These are phyloP conservation scores for Anastrepha obliqua DNA, from an alignment of 1,140 invertebrate species.

Conservation along the genomic window DNA sequence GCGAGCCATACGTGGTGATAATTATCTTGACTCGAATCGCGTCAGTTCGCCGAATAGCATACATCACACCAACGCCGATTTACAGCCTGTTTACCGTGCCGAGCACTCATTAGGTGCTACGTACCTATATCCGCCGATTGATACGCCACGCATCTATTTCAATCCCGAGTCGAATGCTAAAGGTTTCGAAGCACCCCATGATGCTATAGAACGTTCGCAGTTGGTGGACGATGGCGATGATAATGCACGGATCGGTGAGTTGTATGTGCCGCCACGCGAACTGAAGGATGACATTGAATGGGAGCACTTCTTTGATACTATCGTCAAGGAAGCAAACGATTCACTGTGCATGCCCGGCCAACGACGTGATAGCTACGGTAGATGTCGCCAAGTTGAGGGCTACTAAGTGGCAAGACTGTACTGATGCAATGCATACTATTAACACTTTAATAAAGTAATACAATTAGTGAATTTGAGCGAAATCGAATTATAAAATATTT, in stretches of 20 bases:
- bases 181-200: neutral
- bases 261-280: constrained; percentile 51
- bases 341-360: constrained; percentile 79
- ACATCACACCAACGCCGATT: neutral
- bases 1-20: constrained; percentile 66
- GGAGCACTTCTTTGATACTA: constrained; percentile 57
- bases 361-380: constrained; percentile 76
- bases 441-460: constrained; percentile 15
- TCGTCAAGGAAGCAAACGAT: constrained; percentile 75
- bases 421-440: neutral
- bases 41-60: constrained; percentile 49
- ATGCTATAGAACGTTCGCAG: constrained; percentile 41
- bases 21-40: constrained; percentile 67
- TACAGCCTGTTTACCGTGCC: constrained; percentile 53
- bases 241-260: constrained; percentile 40
- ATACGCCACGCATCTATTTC: constrained; percentile 53
- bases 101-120: constrained; percentile 55
- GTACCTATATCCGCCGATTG: constrained; percentile 53
- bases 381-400: constrained; percentile 74
- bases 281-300: constrained; percentile 61
- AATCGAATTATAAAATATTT: neutral
- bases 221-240: constrained; percentile 44
- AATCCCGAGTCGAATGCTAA: neutral
- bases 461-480: constrained; percentile 16
- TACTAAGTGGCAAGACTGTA: constrained; percentile 61